Evolutionary conservation across 2,888 invertebrate species (phyloP).

Genomic region (Steromphala cineraria): DNA sequence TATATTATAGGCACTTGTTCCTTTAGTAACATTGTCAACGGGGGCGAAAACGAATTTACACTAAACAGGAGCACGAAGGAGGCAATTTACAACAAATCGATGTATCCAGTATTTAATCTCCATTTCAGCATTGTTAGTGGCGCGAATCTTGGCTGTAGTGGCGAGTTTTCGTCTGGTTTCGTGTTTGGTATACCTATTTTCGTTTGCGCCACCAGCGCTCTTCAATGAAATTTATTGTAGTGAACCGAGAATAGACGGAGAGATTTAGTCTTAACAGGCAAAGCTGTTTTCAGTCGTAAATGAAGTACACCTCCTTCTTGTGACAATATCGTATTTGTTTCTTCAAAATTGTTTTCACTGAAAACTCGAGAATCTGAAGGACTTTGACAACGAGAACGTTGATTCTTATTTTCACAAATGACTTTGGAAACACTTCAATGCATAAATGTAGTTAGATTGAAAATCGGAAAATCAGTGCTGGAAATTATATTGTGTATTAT

Average conservation of each 20-base stretch:
- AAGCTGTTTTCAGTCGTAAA: no score
- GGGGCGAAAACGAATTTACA: slow-evolving; percentile 2
- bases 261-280: no score
- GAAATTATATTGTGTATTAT: no score
- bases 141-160: not conserved
- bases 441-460: no score
- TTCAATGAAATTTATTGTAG: not conserved
- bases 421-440: no score
- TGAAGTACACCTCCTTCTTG: no score
- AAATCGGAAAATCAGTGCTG: no score
- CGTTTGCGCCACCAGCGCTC: not conserved
- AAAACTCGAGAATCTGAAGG: no score
- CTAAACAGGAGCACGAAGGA: slow-evolving; percentile 12
- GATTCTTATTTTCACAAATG: no score
- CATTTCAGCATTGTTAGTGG: slow-evolving; percentile 11
- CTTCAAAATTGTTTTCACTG: no score
- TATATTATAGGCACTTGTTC: not conserved
- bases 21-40: not conserved
- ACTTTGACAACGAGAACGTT: no score
- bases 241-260: not conserved
- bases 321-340: no score
- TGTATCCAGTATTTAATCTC: slow-evolving; percentile 13
- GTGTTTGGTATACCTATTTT: slow-evolving; percentile 3
- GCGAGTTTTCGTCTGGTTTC: not conserved
- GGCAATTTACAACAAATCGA: slow-evolving; percentile 12